Conservation (phyloP, 2,797 vertebrate genomes). For the Clarias platycephalus region DNA sequence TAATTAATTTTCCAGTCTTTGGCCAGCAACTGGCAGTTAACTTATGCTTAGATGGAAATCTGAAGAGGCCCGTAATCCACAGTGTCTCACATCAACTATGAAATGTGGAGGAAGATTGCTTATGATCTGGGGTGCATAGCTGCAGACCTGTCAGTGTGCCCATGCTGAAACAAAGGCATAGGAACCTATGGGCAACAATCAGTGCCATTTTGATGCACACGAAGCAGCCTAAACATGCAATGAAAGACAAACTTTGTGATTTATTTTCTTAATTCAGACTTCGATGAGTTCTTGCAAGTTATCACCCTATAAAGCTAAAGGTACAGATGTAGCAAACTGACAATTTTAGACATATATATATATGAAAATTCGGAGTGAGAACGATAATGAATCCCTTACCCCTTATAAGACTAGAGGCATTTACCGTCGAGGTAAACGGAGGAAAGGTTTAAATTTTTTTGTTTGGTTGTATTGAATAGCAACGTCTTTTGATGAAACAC, state of each 20-base stretch:
- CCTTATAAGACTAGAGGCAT: neutral
- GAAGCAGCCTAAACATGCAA: constrained; percentile 57
- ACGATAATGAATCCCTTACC: neutral
- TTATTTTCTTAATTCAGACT: constrained; percentile 79
- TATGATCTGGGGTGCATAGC: too few relatives aligned
- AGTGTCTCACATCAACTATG: too few relatives aligned
- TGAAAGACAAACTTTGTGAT: constrained; percentile 82
- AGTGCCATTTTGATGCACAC: constrained; percentile 68
- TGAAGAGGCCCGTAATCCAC: too few relatives aligned
- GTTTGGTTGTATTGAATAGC: constrained; percentile 28
- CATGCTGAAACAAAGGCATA: constrained; percentile 25
- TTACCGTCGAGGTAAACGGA: constrained; percentile 12
- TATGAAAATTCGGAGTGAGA: neutral
- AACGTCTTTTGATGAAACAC: constrained; percentile 29
- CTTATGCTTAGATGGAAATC: too few relatives aligned
- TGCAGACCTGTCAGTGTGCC: too few relatives aligned
- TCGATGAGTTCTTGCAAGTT: constrained; percentile 86
- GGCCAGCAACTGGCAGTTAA: too few relatives aligned
- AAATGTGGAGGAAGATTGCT: too few relatives aligned
- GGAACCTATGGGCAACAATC: constrained; percentile 69
- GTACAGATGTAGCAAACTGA: constrained; percentile 76
- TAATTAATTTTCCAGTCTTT: too few relatives aligned
- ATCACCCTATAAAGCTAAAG: constrained; percentile 75
- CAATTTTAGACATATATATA: constrained; percentile 34
- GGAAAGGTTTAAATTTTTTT: constrained; percentile 18